phyloP scores from a whole-genome alignment of 2,113 vertebrate genomes.

The Leptocoma aspasia region DNA sequence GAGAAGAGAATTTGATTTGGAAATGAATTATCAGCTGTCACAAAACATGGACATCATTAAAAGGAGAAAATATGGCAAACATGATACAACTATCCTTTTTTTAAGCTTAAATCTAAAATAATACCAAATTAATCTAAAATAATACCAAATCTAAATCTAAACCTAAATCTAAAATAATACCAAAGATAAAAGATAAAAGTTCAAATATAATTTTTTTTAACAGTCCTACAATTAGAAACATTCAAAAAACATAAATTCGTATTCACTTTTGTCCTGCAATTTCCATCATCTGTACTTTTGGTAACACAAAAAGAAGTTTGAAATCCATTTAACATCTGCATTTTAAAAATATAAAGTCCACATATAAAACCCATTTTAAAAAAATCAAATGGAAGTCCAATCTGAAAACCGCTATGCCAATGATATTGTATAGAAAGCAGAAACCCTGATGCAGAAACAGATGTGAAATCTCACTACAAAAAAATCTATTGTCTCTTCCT shows the following conservation, averaged over 20 bases:
- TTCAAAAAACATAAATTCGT: accelerated
- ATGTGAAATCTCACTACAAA: background rate
- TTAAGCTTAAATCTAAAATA: background rate
- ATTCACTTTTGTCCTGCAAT: background rate
- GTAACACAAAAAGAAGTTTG: background rate
- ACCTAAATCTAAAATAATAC: background rate
- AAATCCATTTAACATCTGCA: background rate
- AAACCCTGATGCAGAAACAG: background rate
- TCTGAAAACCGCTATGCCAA: background rate
- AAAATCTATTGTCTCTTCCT: background rate
- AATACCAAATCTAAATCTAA: background rate
- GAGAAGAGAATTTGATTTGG: conserved; percentile 54
- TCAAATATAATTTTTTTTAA: background rate
- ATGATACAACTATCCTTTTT: conserved; percentile 11
- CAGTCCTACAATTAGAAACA: background rate
- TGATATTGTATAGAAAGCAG: background rate
- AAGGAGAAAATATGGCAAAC: conserved; percentile 36
- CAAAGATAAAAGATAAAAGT: background rate
- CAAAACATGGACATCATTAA: conserved; percentile 50
- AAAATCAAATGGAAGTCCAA: background rate
- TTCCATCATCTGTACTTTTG: background rate
- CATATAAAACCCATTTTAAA: background rate
- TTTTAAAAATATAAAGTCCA: background rate
- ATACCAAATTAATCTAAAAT: background rate
- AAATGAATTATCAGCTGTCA: conserved; percentile 63